phyloP scores from a whole-genome alignment of 2,797 vertebrate species.

The Pogonophryne albipinna region DNA sequence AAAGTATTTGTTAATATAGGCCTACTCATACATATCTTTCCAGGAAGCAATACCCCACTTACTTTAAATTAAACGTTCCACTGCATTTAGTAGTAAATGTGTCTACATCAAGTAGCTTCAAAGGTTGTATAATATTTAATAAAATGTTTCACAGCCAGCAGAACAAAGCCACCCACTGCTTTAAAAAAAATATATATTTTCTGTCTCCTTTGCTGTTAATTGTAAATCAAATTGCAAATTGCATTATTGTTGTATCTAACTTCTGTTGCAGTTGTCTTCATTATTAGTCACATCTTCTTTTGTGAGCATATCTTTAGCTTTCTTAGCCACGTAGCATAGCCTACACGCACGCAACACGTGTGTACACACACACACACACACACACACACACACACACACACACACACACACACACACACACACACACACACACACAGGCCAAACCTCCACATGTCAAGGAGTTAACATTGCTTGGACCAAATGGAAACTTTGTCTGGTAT shows the following conservation, averaged over 20 bases:
- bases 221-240: no score
- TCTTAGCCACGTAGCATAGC: slow-evolving; percentile 6
- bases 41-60: not conserved
- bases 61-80: not conserved
- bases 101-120: not conserved
- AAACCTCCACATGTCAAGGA: slow-evolving; percentile 35
- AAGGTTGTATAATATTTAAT: not conserved
- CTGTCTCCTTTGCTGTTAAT: no score
- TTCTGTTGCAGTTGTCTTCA: not conserved
- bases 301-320: not conserved
- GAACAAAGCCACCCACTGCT: not conserved
- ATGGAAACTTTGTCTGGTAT: slow-evolving; percentile 6
- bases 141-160: not conserved
- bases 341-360: no score
- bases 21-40: not conserved
- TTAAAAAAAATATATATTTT: no score
- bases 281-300: not conserved
- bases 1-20: not conserved
- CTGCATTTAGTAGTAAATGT: not conserved
- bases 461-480: slow-evolving; percentile 37
- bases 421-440: slow-evolving; percentile 3
- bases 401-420: not conserved
- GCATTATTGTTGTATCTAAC: not conserved
- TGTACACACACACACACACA: not conserved
- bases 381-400: slow-evolving; percentile 1